Evolutionary conservation across 2,888 invertebrate genomes (phyloP).

Genomic region (Rotaria socialis): DNA sequence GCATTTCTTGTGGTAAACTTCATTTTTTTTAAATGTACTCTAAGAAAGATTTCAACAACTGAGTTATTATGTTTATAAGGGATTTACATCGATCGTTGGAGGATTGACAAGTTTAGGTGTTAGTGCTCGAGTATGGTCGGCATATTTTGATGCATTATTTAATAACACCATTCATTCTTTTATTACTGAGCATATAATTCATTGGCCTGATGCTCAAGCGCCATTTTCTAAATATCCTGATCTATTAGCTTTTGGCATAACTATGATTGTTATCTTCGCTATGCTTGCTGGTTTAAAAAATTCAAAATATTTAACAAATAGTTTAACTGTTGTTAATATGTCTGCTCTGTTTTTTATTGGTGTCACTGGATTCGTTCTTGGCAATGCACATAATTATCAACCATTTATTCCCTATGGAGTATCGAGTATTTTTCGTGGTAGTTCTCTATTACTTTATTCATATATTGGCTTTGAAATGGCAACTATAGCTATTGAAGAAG

Average conservation of each 20-base stretch:
- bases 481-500: constrained; percentile 44
- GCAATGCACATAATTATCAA: constrained; percentile 37
- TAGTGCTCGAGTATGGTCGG: constrained; percentile 41
- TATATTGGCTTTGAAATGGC: constrained; percentile 45
- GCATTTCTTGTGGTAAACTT: constrained; percentile 40
- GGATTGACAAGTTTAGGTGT: constrained; percentile 39
- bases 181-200: background rate
- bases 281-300: constrained; percentile 38
- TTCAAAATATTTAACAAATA: constrained; percentile 41
- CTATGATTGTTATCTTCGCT: constrained; percentile 27
- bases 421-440: constrained; percentile 38
- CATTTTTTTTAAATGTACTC: constrained; percentile 4
- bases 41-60: background rate
- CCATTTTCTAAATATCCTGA: constrained; percentile 42
- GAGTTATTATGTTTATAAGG: background rate
- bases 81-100: constrained; percentile 35
- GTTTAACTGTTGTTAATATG: constrained; percentile 38
- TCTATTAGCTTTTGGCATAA: constrained; percentile 38
- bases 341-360: constrained; percentile 38
- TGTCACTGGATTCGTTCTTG: constrained; percentile 42
- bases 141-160: constrained; percentile 38
- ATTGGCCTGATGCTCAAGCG: constrained; percentile 17
- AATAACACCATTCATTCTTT: constrained; percentile 38
- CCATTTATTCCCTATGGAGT: constrained; percentile 33
- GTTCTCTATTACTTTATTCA: constrained; percentile 44